Percentiles rank a stretch among this genome's conserved stretches.
These are phyloP conservation scores for Apodemia zela DNA, from an alignment of 2,888 invertebrate genomes.

Conservation along the genomic window DNA sequence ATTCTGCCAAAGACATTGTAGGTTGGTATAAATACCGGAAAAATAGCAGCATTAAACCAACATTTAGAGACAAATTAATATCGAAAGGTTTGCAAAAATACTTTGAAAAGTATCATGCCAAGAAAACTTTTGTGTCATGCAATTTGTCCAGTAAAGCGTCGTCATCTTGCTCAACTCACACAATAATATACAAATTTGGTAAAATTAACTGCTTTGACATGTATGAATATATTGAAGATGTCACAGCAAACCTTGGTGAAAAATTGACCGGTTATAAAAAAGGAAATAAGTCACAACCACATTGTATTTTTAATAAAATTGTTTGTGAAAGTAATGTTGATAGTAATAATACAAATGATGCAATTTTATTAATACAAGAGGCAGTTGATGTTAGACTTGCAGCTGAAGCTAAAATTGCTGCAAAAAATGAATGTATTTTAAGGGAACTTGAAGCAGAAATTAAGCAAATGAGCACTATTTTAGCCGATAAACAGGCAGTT, in stretches of 20 bases:
- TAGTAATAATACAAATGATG: conserved; percentile 58
- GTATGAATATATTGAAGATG: conserved; percentile 75
- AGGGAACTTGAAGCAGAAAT: conserved; percentile 70
- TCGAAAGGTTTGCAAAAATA: conserved; percentile 82
- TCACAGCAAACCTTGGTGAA: conserved; percentile 78
- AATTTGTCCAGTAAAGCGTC: conserved; percentile 78
- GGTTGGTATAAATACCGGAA: conserved; percentile 85
- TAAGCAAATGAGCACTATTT: conserved; percentile 64
- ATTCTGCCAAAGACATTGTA: conserved; percentile 78
- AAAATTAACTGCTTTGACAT: conserved; percentile 77
- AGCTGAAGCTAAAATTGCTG: conserved; percentile 63
- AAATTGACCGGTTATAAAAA: conserved; percentile 71
- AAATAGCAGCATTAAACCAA: conserved; percentile 75
- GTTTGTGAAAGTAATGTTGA: conserved; percentile 63
- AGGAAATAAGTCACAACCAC: conserved; percentile 49
- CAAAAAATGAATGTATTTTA: conserved; percentile 61
- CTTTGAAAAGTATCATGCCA: conserved; percentile 74
- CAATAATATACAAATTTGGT: conserved; percentile 82
- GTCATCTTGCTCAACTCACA: conserved; percentile 78
- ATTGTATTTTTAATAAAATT: conserved; percentile 66
- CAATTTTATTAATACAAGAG: conserved; percentile 65
- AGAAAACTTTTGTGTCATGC: conserved; percentile 82
- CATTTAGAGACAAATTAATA: conserved; percentile 82
- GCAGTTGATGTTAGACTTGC: conserved; percentile 61
- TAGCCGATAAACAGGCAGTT: conserved; percentile 59